These are phyloP conservation scores for Apis florea DNA, from an alignment of 1,140 invertebrate species.

Conservation along the genomic window DNA sequence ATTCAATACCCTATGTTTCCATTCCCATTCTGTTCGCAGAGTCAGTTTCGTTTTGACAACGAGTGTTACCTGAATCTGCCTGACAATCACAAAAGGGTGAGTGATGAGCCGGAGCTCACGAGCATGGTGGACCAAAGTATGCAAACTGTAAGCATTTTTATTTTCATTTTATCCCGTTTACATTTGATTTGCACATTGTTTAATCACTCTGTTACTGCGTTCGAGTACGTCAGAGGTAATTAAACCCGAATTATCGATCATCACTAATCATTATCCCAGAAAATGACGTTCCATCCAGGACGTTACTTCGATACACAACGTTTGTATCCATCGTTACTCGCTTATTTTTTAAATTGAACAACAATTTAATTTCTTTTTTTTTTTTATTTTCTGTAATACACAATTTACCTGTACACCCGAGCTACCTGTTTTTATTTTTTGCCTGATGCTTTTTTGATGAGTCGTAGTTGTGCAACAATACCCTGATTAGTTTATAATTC, in stretches of 20 bases:
- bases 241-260: slow-evolving; percentile 48
- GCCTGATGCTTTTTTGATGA: slow-evolving; percentile 15
- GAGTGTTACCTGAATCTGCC: slow-evolving; percentile 97
- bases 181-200: slow-evolving; percentile 67
- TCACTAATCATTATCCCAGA: slow-evolving; percentile 27
- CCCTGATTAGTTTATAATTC: background rate
- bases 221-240: slow-evolving; percentile 74
- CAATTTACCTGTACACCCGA: background rate
- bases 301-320: slow-evolving; percentile 27
- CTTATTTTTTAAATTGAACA: background rate
- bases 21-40: slow-evolving; percentile 83
- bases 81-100: slow-evolving; percentile 97
- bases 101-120: slow-evolving; percentile 82
- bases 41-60: slow-evolving; percentile 99
- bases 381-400: too few relatives aligned
- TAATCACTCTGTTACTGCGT: slow-evolving; percentile 72
- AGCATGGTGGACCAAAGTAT: slow-evolving; percentile 82
- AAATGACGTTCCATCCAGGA: slow-evolving; percentile 20
- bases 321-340: slow-evolving; percentile 28
- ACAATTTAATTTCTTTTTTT: background rate
- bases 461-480: background rate
- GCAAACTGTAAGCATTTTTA: slow-evolving; percentile 83
- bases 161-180: slow-evolving; percentile 75
- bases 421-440: background rate
- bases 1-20: slow-evolving; percentile 11